These are phyloP conservation scores for Candoia aspera DNA, from an alignment of 2,113 vertebrate species.

Conservation along the genomic window DNA sequence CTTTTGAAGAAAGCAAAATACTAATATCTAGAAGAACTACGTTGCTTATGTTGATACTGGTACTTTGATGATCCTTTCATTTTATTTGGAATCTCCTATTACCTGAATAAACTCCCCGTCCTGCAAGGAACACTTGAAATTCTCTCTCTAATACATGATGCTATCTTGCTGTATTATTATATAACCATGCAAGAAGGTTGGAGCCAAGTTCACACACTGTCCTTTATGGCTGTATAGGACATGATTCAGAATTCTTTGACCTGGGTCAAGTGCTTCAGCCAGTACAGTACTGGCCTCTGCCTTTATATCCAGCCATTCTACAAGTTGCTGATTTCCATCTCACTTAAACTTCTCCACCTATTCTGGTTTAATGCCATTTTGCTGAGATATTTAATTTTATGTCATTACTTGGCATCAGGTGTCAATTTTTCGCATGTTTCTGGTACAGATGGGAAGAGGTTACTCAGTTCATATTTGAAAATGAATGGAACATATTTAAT, in stretches of 20 bases:
- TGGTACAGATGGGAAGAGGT: neutral
- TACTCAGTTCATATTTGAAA: neutral
- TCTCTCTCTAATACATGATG: neutral
- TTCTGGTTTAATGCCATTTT: neutral
- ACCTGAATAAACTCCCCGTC: neutral
- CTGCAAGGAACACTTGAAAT: neutral
- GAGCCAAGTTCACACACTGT: neutral
- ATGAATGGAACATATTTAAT: neutral
- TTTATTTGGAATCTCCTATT: neutral
- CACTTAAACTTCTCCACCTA: neutral
- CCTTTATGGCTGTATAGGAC: neutral
- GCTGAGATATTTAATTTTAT: neutral
- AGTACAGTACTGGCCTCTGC: neutral
- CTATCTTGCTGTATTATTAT: neutral
- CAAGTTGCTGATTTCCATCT: neutral
- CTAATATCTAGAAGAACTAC: neutral
- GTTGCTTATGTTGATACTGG: too few relatives aligned
- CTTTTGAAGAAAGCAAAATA: neutral
- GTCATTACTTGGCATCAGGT: neutral
- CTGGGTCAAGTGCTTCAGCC: neutral
- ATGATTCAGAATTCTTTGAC: neutral
- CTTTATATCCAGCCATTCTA: neutral
- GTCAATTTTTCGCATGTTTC: neutral
- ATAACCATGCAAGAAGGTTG: neutral
- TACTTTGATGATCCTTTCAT: neutral